Evolutionary conservation across 2,797 vertebrate species (phyloP).

Genomic region (Sebastes baramenuke): DNA sequence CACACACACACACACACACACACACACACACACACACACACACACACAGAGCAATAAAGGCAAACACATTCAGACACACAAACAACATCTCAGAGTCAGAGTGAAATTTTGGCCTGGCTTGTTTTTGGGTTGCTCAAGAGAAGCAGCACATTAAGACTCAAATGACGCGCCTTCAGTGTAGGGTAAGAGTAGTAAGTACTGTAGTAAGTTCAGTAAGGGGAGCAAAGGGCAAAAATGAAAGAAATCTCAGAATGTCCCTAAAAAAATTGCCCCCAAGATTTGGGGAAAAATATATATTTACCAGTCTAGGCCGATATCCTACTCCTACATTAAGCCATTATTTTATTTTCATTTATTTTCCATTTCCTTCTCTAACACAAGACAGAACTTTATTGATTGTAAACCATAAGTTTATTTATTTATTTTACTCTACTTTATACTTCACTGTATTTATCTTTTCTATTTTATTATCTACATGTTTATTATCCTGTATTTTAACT

Average conservation of each 20-base stretch:
- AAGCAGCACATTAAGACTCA: background rate
- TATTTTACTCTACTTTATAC: background rate
- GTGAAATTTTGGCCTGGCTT: background rate
- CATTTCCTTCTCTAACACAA: too few relatives aligned
- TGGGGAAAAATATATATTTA: background rate
- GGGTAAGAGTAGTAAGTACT: too few relatives aligned
- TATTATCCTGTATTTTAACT: too few relatives aligned
- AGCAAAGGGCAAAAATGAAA: background rate
- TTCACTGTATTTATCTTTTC: background rate
- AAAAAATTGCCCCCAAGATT: background rate
- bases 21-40: constrained; percentile 15
- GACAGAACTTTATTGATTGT: too few relatives aligned
- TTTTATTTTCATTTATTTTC: too few relatives aligned
- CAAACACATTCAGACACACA: constrained; percentile 15
- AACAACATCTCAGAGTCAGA: constrained; percentile 9
- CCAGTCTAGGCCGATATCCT: too few relatives aligned
- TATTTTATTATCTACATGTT: too few relatives aligned
- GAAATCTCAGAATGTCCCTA: background rate
- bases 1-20: background rate
- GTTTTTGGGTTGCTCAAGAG: background rate
- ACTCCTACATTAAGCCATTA: too few relatives aligned
- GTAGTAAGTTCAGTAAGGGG: background rate
- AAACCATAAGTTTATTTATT: background rate
- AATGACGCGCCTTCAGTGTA: background rate
- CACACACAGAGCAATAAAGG: constrained; percentile 1